Base-by-base conservation (phyloP, 2,797 vertebrate species). In the Mormyrus proboscirostris region DNA sequence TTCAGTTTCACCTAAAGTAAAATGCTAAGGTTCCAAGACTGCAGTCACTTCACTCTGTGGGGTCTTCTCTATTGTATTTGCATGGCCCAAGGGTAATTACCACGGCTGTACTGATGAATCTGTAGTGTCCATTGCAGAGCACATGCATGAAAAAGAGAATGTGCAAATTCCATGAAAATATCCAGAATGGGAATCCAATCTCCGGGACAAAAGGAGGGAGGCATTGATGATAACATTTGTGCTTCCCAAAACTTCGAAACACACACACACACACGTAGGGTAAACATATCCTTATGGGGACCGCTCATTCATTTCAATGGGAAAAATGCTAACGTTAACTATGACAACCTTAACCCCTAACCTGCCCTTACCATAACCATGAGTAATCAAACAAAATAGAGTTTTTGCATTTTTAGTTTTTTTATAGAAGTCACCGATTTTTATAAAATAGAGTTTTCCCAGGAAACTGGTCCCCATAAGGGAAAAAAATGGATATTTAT, bases 1-100 rank as follows among this genome's bases (percentile, higher is more conserved):
- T 93, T 94, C 91, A 93, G 88, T 83, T 51, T 5, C 90, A 47
- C 33, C 88, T 89, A 89, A 82, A 91, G 89, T 44, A 8, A 44
- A 79, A 12, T 84, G 7, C 9, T 84, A 10, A 25, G 9, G 47
- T 25, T 49, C 82, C 82, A 51, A 84, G 82, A 22, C 16, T 51
- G 3, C 47, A 50, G 47, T 50, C 82, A 22, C 8, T 50, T 10
- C 44, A 4, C 7, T 49, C 19, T 14, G 12, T n/a, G 25, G 10
- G n/a, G 3, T 41, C 22, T 84, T 25, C 47, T 12, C 19, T 83
- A 19, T 19, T 47, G 44, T 44, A 16, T 47, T 83, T 49, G 76
- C 41, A 73, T 16, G 65, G 12, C 29, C 29, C 29, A 4, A 14
- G 12, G 12, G 65, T 6, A 33, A 73, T 73, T 38, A 38, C 25